Base-by-base conservation (phyloP, 2,888 invertebrate genomes). In the Phortica magna region DNA sequence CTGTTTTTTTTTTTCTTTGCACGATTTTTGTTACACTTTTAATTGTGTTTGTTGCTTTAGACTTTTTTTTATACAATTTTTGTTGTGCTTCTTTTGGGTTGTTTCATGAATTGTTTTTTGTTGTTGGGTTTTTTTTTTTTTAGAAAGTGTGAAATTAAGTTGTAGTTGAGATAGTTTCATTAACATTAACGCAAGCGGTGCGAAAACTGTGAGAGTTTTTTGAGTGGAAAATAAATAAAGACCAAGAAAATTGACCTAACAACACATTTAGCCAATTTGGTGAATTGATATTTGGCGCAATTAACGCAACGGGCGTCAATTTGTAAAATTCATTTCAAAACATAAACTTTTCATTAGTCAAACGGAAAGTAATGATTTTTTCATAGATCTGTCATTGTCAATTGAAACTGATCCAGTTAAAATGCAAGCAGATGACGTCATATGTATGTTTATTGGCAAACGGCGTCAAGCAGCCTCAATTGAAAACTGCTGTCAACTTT, bases 91-190 rank as follows among this genome's bases (percentile, higher is more conserved):
- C 10, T 48, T 48, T 9, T 48, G 3, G 48, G 48, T 48, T 48
- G 48, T 48, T 48, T 48, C 7, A 14, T 48, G 43, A 43, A 43
- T 43, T 43, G 43, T 43, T 6, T 10, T n/a, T n/a, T 31, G 31
- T 31, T 31, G 31, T 31, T 31, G 5, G 31, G 2, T 4, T 31
- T 31, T 3, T 14, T 48, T 12, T 14, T 48, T 48, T 68, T 68
- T 68, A 68, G 41, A 68, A 68, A 68, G 68, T 68, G 43, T 65
- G 39, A 65, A 65, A 65, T 65, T 65, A 14, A 39, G 31, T 22
- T 68, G 48, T 48, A 48, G 48, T 12, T 12, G 14, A 48, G 48
- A 48, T 48, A 48, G 10, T 48, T 48, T 48, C 48, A 48, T 48
- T 48, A 48, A 48, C 9, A 48, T 12, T 48, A 6, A 3, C 14